phyloP scores from a whole-genome alignment of 1,140 invertebrate species.

The Euura saliciscinereae region DNA sequence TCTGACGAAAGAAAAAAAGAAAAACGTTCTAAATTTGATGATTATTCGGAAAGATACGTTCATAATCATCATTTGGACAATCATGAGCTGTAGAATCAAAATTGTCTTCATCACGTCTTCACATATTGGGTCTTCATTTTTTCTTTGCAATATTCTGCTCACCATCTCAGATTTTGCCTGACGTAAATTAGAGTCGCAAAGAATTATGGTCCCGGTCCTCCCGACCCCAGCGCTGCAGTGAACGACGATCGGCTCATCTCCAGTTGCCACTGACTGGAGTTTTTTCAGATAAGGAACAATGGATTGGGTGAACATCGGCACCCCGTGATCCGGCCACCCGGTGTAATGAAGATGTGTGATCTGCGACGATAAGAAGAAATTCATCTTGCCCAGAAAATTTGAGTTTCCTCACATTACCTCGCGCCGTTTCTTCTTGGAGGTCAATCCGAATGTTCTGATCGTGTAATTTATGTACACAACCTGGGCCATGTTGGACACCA shows the following conservation, averaged over 20 bases:
- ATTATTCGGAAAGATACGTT: no score
- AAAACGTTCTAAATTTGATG: no score
- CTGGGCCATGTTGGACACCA: slow-evolving; percentile 85
- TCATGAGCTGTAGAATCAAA: no score
- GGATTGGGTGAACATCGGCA: slow-evolving; percentile 73
- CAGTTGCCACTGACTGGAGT: slow-evolving; percentile 69
- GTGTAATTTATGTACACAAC: slow-evolving; percentile 95
- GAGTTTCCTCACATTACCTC: slow-evolving; percentile 66
- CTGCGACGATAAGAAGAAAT: no score
- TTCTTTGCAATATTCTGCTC: no score
- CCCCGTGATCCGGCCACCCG: slow-evolving; percentile 97
- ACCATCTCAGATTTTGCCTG: slow-evolving; percentile 40
- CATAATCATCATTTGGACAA: no score
- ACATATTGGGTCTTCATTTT: no score
- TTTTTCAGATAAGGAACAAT: slow-evolving; percentile 72
- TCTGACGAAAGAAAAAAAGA: slow-evolving; percentile 28
- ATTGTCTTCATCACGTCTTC: no score
- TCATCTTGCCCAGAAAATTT: no score
- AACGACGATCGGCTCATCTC: slow-evolving; percentile 87
- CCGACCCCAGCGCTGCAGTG: slow-evolving; percentile 79
- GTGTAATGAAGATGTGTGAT: no score
- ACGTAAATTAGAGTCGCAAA: slow-evolving; percentile 50
- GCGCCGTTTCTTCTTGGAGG: slow-evolving; percentile 63
- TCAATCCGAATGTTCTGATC: slow-evolving; percentile 89
- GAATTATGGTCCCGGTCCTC: slow-evolving; percentile 72